Conservation (phyloP, 2,113 vertebrate genomes). For the Ceratotherium simum region DNA sequence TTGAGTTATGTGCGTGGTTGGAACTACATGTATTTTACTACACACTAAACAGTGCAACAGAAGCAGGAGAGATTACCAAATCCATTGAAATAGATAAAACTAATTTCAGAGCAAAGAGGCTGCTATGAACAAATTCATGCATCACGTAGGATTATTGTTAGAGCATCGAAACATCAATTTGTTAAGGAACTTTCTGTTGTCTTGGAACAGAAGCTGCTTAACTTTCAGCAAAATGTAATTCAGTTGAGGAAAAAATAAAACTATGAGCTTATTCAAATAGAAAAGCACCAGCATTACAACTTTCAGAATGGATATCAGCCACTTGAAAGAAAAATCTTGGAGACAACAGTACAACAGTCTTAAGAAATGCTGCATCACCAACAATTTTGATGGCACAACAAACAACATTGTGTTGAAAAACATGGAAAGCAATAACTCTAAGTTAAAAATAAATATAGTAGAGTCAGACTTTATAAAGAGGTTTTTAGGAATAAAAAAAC, state of each 20-base stretch:
- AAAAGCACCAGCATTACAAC: not conserved
- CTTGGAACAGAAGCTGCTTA: not conserved
- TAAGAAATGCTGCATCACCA: not conserved
- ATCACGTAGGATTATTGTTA: not conserved
- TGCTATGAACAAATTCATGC: not conserved
- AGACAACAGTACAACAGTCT: not conserved
- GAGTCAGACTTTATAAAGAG: not conserved
- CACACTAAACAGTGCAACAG: not conserved
- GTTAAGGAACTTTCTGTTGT: not conserved
- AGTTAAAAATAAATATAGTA: not conserved
- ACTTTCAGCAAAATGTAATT: constrained; percentile 27
- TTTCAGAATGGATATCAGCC: not conserved
- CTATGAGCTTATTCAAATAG: not conserved
- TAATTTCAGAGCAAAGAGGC: not conserved
- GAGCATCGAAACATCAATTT: not conserved
- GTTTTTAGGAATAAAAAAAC: not conserved
- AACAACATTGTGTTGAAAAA: not conserved
- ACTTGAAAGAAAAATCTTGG: not conserved
- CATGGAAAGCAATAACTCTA: not conserved
- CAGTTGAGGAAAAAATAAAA: not conserved
- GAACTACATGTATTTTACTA: not conserved
- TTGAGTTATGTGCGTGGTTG: not conserved
- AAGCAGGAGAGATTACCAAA: not conserved
- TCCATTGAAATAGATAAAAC: not conserved
- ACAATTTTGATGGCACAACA: not conserved